Conservation (phyloP, 1,140 invertebrate species). For the Meteorus sp. region DNA sequence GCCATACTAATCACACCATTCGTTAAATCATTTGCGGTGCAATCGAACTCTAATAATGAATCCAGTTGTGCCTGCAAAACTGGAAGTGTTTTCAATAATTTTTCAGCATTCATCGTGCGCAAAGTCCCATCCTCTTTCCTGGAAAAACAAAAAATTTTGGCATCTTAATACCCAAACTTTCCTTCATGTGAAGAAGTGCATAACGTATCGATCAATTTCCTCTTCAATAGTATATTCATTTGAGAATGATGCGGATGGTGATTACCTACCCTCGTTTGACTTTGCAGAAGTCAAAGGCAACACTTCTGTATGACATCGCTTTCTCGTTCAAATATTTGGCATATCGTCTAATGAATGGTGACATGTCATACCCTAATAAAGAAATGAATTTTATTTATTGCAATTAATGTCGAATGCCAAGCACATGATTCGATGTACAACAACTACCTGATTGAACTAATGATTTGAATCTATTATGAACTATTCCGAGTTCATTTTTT, state of each 20-base stretch:
- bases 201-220: conserved; percentile 10
- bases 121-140: conserved; percentile 96
- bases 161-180: too few species aligned
- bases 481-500: too few species aligned
- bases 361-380: conserved; percentile 96
- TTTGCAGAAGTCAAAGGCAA: conserved; percentile 99
- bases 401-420: too few species aligned
- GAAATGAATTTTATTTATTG: conserved; percentile 26
- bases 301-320: conserved; percentile 94
- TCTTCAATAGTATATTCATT: neutral
- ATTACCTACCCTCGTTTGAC: conserved; percentile 90
- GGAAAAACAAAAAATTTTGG: conserved; percentile 45
- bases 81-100: conserved; percentile 95
- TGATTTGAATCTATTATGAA: too few species aligned
- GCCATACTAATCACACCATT: conserved; percentile 99
- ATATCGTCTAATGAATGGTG: conserved; percentile 96
- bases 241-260: neutral
- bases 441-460: too few species aligned
- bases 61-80: conserved; percentile 95
- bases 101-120: conserved; percentile 96
- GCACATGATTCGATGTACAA: too few species aligned
- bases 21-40: conserved; percentile 92
- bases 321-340: conserved; percentile 99
- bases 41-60: conserved; percentile 96
- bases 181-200: neutral